Base-by-base conservation (phyloP, 2,888 invertebrate species). In the Leptopilina myrica region DNA sequence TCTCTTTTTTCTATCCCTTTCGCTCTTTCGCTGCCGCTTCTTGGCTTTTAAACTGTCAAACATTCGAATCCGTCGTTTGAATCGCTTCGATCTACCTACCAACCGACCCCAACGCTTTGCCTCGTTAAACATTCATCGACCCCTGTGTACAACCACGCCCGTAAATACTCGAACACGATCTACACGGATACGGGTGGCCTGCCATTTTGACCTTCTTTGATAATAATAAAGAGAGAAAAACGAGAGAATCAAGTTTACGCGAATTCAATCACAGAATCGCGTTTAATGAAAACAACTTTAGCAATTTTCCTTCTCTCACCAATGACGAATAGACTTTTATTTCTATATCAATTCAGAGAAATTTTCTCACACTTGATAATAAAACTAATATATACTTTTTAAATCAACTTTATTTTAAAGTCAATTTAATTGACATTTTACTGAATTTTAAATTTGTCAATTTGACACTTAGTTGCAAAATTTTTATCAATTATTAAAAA, bases 1-100 rank as follows among this genome's bases (percentile, higher is more conserved):
- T 33, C 33, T 33, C 33, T 33, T 33, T 33, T 33, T 33, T 82
- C 77, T 81, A 81, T 80, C 81, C 83, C 81, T 78, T 78, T 73
- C 82, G 65, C 80, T 14, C 77, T 82, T 82, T 81, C 84, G 69
- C 81, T 78, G 82, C 78, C 81, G 85, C 86, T 88, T 86, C 88
- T 88, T 87, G 88, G 89, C 91, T 91, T 91, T 91, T 92, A 91
- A 92, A 92, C 91, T 91, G 91, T 91, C 91, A 91, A 91, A 90
- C 90, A 84, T 87, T 87, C 84, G 85, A 85, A 87, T 88, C 86
- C 86, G 85, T 84, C 85, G 85, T 87, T 88, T 85, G 88, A 88
- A 87, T 87, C 85, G 86, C 86, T 88, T 88, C 88, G 87, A 88
- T 89, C 86, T 85, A 82, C 78, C 67, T 80, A 67, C 79, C 80